Evolutionary conservation across 2,797 vertebrate species (phyloP), one percentile per base, ranked within the genome.

Genomic region (Antennarius maculatus): DNA sequence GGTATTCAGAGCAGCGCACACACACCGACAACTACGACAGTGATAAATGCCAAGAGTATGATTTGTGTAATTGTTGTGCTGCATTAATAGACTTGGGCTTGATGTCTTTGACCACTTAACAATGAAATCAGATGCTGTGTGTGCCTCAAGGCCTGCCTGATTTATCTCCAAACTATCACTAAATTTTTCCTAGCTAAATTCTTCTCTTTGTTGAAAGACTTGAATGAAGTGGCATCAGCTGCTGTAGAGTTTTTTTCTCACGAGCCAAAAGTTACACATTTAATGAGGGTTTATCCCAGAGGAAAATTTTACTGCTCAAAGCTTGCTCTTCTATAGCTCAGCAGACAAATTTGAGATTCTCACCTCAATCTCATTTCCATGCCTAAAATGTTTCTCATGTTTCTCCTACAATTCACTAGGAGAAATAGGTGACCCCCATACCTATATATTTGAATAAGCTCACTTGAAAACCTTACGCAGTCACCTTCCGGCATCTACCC

Each of bases 1-100:
- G 28, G 71, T 71, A 71, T 81, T 87, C 74, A 82, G 63, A 67
- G 54, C 60, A 5, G 55, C 57, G 65, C 17, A 10, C 70, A 2
- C 17, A 61, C 66, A 18, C n/a, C 31, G 47, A 78, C 85, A 71
- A 76, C 75, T 63, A 71, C 27, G 82, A 81, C 78, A 74, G 69
- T 82, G 87, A 85, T 77, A 68, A 86, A 86, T 86, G 79, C 66
- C 76, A 72, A 53, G 68, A 74, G 51, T 62, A 60, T 42, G 79
- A 85, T 81, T 74, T 64, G 52, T 69, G 55, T 69, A 66, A 80
- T 84, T 74, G 57, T 84, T 70, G 27, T 60, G 68, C 65, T 17
- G 69, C 56, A 28, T 77, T 83, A 69, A 82, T 74, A 39, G 68
- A 82, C 71, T 80, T 2, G 0, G 3, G 18, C 39, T 73, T 5